Percentiles rank a stretch among this genome's conserved stretches.
Conservation (phyloP, 2,113 vertebrate genomes). For the Pipra filicauda region DNA sequence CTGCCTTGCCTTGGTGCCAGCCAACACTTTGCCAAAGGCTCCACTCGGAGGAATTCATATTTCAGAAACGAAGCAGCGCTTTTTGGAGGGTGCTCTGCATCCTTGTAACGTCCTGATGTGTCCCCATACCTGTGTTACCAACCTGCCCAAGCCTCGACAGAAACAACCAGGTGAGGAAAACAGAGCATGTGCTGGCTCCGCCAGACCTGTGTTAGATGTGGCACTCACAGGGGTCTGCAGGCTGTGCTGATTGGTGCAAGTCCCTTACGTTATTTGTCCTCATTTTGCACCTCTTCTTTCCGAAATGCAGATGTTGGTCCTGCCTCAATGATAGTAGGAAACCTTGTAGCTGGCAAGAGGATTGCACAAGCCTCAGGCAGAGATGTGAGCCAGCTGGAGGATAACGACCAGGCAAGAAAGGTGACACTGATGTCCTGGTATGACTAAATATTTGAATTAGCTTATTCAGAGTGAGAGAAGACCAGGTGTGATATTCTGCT, state of each 20-base stretch:
- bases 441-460: neutral
- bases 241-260: neutral
- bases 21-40: conserved; percentile 95
- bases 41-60: conserved; percentile 94
- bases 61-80: conserved; percentile 95
- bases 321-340: conserved; percentile 96
- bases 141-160: conserved; percentile 93
- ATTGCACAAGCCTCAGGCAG: conserved; percentile 94
- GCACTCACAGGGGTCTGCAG: neutral
- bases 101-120: conserved; percentile 96
- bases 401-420: conserved; percentile 94
- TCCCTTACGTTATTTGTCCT: neutral
- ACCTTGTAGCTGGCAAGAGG: conserved; percentile 93
- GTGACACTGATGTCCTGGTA: conserved; percentile 34
- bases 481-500: neutral
- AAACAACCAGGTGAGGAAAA: conserved; percentile 87
- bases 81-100: conserved; percentile 91
- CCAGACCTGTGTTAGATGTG: neutral
- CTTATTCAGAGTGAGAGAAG: neutral
- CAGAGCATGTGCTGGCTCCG: neutral
- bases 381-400: conserved; percentile 89
- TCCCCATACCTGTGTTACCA: conserved; percentile 94
- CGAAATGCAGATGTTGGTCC: conserved; percentile 87
- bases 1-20: conserved; percentile 94
- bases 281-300: neutral